A percentile compares a stretch with the other conserved stretches of the same genome.
phyloP scores from a whole-genome alignment of 2,113 vertebrate species.

The Microtus oregoni region DNA sequence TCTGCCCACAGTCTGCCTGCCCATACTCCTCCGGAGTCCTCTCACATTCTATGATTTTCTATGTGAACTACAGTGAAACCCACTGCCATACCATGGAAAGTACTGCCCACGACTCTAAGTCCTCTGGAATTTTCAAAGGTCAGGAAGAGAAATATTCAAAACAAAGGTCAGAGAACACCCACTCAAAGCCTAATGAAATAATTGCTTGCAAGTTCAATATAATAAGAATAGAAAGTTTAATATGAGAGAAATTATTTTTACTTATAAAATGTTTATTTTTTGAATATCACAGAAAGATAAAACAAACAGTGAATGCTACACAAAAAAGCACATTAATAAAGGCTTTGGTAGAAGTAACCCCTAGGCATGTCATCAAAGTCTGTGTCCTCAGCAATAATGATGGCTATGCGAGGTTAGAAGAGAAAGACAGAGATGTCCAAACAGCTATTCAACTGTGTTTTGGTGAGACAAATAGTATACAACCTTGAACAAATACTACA shows the following conservation, averaged over 20 bases:
- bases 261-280: slow-evolving; percentile 18
- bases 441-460: not conserved
- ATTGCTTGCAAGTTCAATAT: not conserved
- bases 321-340: not conserved
- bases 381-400: not conserved
- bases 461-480: not conserved
- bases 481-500: not conserved
- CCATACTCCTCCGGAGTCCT: slow-evolving; percentile 70
- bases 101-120: not conserved
- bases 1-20: slow-evolving; percentile 53
- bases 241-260: slow-evolving; percentile 17
- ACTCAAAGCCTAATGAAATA: slow-evolving; percentile 23
- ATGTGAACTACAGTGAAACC: slow-evolving; percentile 54
- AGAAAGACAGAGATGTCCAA: not conserved
- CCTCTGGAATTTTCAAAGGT: not conserved
- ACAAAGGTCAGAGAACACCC: not conserved
- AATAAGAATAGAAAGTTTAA: not conserved
- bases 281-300: not conserved
- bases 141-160: slow-evolving; percentile 44
- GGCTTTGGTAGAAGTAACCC: not conserved
- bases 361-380: not conserved
- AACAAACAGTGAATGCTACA: not conserved
- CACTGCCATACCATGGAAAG: slow-evolving; percentile 36
- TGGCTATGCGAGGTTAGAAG: not conserved
- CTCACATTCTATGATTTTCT: slow-evolving; percentile 77